Evolutionary conservation across 2,888 invertebrate species (phyloP), one percentile per base, ranked within the genome.

Genomic region (Phalera bucephala): DNA sequence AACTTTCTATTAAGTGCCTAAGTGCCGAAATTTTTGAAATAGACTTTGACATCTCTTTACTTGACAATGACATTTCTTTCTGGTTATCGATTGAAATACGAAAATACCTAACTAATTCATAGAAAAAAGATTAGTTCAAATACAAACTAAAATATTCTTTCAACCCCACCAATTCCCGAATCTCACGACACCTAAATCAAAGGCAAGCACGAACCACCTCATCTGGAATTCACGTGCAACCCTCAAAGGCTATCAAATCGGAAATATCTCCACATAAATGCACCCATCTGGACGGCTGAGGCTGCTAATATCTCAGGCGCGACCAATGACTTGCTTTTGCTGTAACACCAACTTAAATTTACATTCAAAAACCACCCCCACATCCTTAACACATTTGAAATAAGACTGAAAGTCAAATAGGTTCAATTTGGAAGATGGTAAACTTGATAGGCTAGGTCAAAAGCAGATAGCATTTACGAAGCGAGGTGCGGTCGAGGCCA

Each of bases 261-360:
- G 68, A 72, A 80, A 78, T 77, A 83, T 80, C 84, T 80, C 76
- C 66, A 68, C 69, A 64, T 79, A 75, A 82, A 81, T 80, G 80
- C 85, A 80, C 73, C 75, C 82, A 80, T 82, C 81, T 80, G 71
- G 71, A 60, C 63, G 45, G 51, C 64, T 64, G 68, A 69, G 71
- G 71, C 80, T 80, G 72, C 84, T 86, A 85, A 88, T 88, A 87
- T 87, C 86, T 88, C 87, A 86, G 78, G 70, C 74, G 80, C 64
- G 72, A 76, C 80, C 79, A 77, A 72, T 72, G 69, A 73, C 71
- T 70, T 61, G 68, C 73, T 73, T 79, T 80, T 70, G 66, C 71
- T 74, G 72, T 72, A 72, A 65, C 67, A 68, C 84, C 51, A 76
- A 54, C 17, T 48, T 65, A 25, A 6, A 52, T 36, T 17, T 34